Evolutionary conservation across 1,140 invertebrate genomes (phyloP), one percentile per base, ranked within the genome.

Genomic region (Aporrectodea caliginosa): DNA sequence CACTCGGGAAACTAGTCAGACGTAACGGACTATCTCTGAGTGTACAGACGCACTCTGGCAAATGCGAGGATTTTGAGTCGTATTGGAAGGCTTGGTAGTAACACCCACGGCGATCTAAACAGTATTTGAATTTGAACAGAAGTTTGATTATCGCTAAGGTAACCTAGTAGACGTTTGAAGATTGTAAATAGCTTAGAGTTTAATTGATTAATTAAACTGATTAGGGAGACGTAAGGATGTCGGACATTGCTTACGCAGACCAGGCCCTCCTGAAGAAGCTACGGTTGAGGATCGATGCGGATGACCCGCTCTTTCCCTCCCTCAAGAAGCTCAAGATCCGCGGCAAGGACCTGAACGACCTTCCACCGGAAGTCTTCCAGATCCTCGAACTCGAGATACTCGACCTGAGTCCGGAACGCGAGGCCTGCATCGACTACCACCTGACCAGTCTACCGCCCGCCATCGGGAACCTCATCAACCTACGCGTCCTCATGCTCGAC

Each of bases 371-470:
- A 12, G 43, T 89, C 1, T 88, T 88, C 78, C 82, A 83, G 71
- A 75, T 88, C 32, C 75, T 84, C 69, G 86, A 88, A 58, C 78
- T 89, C 31, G 87, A 89, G 80, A 85, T 87, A 12, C 83, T 89
- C n/a, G 87, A 88, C 80, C 78, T 89, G 14, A 88, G 87, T 73
- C 87, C 88, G 6, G 88, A 88, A 74, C 77, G 87, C 27, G 83
- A 89, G 77, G 82, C 88, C 0, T 88, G 88, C 76, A 77, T 88
- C 72, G 84, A 84, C 75, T 88, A 85, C 80, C 85, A 84, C 79
- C 81, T 89, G 12, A 70, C 81, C 1, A 74, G 80, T 31, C 58
- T 88, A 68, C 88, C 88, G 6, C 79, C 82, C 22, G 82, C 80
- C 2, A 86, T 89, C 22, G 84, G 86, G 6, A 83, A 84, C 35